phyloP scores from a whole-genome alignment of 2,113 vertebrate species.

The Tetraodon nigroviridis region DNA sequence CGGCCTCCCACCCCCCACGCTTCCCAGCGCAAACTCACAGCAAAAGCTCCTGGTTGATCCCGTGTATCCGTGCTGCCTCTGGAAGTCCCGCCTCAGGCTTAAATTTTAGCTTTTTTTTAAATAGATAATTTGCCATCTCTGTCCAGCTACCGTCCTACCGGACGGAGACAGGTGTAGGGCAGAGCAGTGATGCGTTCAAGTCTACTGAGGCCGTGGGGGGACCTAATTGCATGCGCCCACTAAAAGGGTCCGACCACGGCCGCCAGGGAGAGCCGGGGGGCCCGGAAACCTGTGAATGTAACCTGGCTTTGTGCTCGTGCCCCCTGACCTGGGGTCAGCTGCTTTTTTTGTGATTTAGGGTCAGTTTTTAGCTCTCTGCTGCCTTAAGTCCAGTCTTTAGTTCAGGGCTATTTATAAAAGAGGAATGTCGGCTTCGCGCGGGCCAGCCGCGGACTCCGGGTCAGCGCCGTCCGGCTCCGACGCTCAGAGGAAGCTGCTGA shows the following conservation, averaged over 20 bases:
- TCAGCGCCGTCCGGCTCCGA: neutral
- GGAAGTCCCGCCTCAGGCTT: constrained; percentile 14
- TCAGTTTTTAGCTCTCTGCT: constrained; percentile 28
- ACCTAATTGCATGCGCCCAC: constrained; percentile 47
- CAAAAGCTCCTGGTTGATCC: neutral
- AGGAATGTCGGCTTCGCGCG: constrained; percentile 9
- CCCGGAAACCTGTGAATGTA: constrained; percentile 76
- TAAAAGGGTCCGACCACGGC: constrained; percentile 67
- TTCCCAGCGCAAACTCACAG: constrained; percentile 32
- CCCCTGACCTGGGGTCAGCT: constrained; percentile 39
- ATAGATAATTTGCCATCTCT: constrained; percentile 3
- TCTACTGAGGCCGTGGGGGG: constrained; percentile 47
- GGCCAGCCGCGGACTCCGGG: constrained; percentile 37
- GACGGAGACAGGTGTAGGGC: constrained; percentile 6
- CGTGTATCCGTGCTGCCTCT: neutral
- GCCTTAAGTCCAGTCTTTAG: constrained; percentile 18
- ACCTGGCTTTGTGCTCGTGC: constrained; percentile 56
- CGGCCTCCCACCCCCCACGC: neutral
- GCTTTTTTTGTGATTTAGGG: constrained; percentile 26
- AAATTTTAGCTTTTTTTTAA: constrained; percentile 12
- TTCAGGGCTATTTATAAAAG: constrained; percentile 24
- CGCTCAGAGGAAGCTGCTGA: neutral
- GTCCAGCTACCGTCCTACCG: neutral
- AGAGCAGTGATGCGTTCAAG: constrained; percentile 19
- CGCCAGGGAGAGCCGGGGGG: constrained; percentile 3